These are phyloP conservation scores for Aricia artaxerxes DNA, from an alignment of 2,888 invertebrate genomes.

Conservation along the genomic window DNA sequence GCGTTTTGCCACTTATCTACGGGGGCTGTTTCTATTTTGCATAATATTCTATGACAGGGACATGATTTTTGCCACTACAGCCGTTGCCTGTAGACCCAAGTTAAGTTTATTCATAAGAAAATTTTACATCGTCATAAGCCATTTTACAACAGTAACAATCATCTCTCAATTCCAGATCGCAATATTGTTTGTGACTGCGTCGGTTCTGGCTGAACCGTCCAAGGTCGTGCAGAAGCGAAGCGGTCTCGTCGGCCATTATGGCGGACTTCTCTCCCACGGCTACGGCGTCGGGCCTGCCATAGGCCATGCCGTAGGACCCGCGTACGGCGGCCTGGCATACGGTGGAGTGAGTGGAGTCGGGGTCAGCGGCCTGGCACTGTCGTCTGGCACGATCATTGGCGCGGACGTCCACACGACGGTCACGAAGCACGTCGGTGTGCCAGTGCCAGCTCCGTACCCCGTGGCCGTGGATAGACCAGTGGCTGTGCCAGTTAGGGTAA, in stretches of 20 bases:
- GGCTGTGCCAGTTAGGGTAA: conserved; percentile 70
- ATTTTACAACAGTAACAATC: not conserved
- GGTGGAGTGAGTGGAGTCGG: conserved; percentile 41
- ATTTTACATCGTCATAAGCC: no score
- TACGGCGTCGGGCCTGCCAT: conserved; percentile 42
- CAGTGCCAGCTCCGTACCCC: conserved; percentile 73
- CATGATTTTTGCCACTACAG: no score
- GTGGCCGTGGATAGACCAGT: conserved; percentile 73
- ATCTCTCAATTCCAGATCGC: conserved; percentile 55
- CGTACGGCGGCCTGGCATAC: conserved; percentile 36
- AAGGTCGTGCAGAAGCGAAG: conserved; percentile 73
- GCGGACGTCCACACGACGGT: conserved; percentile 75
- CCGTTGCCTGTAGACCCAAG: no score
- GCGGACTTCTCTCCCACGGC: conserved; percentile 46
- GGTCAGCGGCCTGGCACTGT: conserved; percentile 40
- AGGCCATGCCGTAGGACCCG: conserved; percentile 44
- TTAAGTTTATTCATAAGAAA: no score
- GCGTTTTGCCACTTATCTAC: no score
- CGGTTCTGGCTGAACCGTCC: conserved; percentile 69
- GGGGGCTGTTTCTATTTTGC: no score
- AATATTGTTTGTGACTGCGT: conserved; percentile 59
- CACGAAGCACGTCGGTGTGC: conserved; percentile 73
- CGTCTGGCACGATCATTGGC: conserved; percentile 54
- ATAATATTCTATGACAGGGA: no score
- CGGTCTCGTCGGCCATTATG: conserved; percentile 66